A percentile compares a stretch with the other conserved stretches of the same genome.
These are phyloP conservation scores for Pluvianellus socialis DNA, from an alignment of 2,113 vertebrate species.

Conservation along the genomic window DNA sequence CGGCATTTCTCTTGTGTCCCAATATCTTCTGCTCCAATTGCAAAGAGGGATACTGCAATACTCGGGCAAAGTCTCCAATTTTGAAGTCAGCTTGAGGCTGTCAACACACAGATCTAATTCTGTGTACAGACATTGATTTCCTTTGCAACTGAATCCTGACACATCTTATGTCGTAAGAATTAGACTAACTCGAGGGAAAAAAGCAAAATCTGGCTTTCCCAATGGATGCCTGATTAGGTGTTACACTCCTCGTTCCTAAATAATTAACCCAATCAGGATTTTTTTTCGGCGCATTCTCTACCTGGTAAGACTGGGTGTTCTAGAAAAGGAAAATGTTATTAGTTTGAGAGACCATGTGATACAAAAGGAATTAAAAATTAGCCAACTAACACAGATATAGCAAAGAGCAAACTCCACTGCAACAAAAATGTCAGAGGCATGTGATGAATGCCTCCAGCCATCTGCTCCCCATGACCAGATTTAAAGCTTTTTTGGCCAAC, in stretches of 20 bases:
- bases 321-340: neutral
- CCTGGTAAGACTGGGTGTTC: neutral
- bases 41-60: neutral
- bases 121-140: neutral
- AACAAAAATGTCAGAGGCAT: neutral
- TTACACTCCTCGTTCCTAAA: neutral
- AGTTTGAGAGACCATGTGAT: neutral
- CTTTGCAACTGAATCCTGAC: neutral
- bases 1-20: neutral
- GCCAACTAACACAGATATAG: neutral
- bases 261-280: neutral
- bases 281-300: neutral
- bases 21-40: neutral
- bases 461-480: constrained; percentile 11
- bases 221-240: neutral
- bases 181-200: neutral
- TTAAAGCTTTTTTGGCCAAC: neutral
- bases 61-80: neutral
- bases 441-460: neutral
- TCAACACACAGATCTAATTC: neutral
- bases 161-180: neutral
- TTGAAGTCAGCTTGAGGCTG: neutral
- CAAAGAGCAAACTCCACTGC: neutral
- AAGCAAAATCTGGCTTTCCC: neutral
- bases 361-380: neutral